A percentile compares a stretch with the other conserved stretches of the same genome.
Conservation (phyloP, 1,140 invertebrate species). For the Heliconius himera region DNA sequence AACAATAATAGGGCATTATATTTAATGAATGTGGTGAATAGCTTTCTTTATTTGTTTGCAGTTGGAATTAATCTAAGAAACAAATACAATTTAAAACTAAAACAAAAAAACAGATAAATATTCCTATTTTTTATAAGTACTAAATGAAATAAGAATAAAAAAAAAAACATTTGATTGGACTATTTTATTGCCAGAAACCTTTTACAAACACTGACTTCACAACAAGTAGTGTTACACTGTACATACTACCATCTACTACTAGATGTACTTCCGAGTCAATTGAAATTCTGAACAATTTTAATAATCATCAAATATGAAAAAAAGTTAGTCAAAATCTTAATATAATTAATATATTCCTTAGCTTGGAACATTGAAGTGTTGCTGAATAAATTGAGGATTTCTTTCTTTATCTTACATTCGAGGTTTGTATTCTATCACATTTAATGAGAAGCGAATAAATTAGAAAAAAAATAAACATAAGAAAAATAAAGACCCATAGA, state of each 20-base stretch:
- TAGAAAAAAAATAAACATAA: conserved; percentile 67
- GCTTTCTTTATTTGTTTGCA: conserved; percentile 15
- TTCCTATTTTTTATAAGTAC: too few species aligned
- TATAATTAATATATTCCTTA: conserved; percentile 55
- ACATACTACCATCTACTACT: conserved; percentile 75
- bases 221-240: conserved; percentile 70
- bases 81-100: background rate
- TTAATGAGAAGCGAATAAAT: conserved; percentile 69
- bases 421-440: conserved; percentile 75
- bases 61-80: background rate
- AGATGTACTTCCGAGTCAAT: conserved; percentile 59
- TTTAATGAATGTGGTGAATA: background rate
- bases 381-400: conserved; percentile 65
- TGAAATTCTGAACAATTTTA: conserved; percentile 46
- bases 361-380: conserved; percentile 60
- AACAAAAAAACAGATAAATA: background rate
- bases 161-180: conserved; percentile 64
- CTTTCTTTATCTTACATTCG: conserved; percentile 70
- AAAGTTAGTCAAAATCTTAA: conserved; percentile 72
- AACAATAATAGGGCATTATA: background rate
- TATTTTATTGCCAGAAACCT: conserved; percentile 81
- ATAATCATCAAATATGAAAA: conserved; percentile 49
- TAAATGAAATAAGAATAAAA: conserved; percentile 10
- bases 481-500: conserved; percentile 74
- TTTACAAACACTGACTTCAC: conserved; percentile 76